Evolutionary conservation across 2,113 vertebrate genomes (phyloP).

Genomic region (Pelusios castaneus): DNA sequence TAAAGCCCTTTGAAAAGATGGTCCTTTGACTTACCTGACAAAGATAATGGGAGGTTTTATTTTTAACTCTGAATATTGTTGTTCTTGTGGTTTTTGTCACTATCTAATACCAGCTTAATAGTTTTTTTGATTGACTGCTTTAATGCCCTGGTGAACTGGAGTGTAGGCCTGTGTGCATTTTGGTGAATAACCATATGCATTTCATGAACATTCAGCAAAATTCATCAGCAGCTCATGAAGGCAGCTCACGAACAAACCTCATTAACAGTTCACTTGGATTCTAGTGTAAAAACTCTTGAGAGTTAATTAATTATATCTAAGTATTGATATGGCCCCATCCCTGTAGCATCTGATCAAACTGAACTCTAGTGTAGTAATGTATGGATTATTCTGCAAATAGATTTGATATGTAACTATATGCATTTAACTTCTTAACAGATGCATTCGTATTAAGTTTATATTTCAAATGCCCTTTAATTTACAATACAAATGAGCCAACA

Average conservation of each 20-base stretch:
- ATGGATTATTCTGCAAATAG: not conserved
- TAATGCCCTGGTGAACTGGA: slow-evolving; percentile 1
- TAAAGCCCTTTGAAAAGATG: not conserved
- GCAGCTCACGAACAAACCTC: slow-evolving; percentile 15
- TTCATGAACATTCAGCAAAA: slow-evolving; percentile 14
- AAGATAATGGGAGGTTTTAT: not conserved
- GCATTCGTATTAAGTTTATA: not conserved
- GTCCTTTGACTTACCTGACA: not conserved
- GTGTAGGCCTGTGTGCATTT: not conserved
- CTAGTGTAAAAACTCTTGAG: not conserved
- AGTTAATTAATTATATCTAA: slow-evolving; percentile 6
- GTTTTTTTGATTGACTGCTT: not conserved
- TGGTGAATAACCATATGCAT: not conserved
- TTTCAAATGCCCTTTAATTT: not conserved
- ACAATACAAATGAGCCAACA: not conserved
- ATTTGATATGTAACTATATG: not conserved
- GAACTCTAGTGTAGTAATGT: not conserved
- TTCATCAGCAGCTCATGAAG: slow-evolving; percentile 7
- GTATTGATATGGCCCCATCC: not conserved
- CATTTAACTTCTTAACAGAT: not conserved
- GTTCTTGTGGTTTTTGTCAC: not conserved
- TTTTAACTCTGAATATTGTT: not conserved
- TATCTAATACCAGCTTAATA: not conserved
- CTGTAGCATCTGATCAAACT: not conserved
- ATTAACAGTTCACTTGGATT: slow-evolving; percentile 17